Base-by-base conservation (phyloP, 2,113 vertebrate genomes). In the Oryzias woworae region DNA sequence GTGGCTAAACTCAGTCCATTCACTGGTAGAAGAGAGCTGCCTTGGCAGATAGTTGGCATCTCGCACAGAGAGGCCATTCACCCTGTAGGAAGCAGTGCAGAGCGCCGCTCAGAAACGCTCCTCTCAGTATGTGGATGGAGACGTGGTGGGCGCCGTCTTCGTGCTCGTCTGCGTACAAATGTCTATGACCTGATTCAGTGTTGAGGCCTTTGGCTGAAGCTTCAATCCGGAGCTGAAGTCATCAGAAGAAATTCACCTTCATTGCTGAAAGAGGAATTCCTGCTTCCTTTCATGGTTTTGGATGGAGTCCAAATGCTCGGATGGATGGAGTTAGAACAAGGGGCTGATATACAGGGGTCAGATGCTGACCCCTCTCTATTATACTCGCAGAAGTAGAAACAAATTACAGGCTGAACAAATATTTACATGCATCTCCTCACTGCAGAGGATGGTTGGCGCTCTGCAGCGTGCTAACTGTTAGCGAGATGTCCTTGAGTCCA, bases 1-100 rank as follows among this genome's bases (percentile, higher is more conserved):
- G 83, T 86, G 82, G 85, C 87, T 88, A 88, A 87, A 83, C 90
- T 90, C 87, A 70, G 81, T 71, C 91, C 86, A 92, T 94, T 93
- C 91, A 94, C 90, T 91, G 91, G 85, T 86, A 89, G 92, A 91
- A 87, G 83, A 90, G 85, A 84, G 88, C 73, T 20, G 69, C 90
- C 92, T 92, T 93, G 93, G 92, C 93, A 94, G 92, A 90, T 92
- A 90, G 87, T 94, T 93, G 92, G 93, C 92, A 78, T 75, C 74
- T 88, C 60, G 85, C 87, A 94, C 92, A 94, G 91, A 92, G 90
- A 75, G 88, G 89, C 89, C 92, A 88, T 94, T 88, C 90, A 93
- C 90, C 87, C 89, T 65, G 82, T 88, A 88, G 91, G 87, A 93
- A 91, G 86, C 88, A 89, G 84, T 88, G 89, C 87, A 85, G 88